Evolutionary conservation across 2,888 invertebrate species (phyloP), one percentile per base, ranked within the genome.

Genomic region (Cryptocephalus moraei): DNA sequence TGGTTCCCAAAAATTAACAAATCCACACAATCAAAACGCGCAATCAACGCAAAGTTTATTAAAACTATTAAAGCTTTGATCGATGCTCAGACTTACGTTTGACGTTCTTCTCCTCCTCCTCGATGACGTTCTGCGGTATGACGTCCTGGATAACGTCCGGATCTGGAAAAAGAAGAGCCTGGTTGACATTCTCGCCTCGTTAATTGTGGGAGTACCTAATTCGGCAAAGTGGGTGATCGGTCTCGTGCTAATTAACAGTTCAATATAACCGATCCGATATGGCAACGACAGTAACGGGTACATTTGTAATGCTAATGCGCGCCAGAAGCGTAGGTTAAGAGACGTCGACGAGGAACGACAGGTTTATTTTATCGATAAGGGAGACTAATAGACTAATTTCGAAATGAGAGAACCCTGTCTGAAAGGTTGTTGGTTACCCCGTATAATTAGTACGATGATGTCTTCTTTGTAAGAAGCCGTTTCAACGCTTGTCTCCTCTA

Each of bases 51-150:
- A 4, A 22, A 2, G 3, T 22, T 22, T 22, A 22, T 22, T 4
- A 22, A 22, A 22, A 2, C 22, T 22, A 22, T 4, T 22, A 22
- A 22, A 22, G 6, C 22, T 4, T 6, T 4, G 6, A 40, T 40
- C 38, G 11, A 22, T 4, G 6, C 41, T 40, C 38, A n/a, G 6
- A 74, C 83, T 82, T 76, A 89, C 89, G 84, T 80, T 86, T 88
- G 73, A 83, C 79, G 67, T 82, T 86, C 62, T 82, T 81, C 70
- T 89, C 89, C 61, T 83, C 83, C 57, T 84, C 84, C 50, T 84
- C 84, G 48, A 76, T 74, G 43, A 78, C 74, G 51, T 79, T 75
- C 53, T 77, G 77, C 47, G 77, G 75, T 41, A 86, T 81, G 60
- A 84, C 77, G 68, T 88, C 87, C 71, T 84, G 84, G 43, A 81